These are phyloP conservation scores for Allacma fusca DNA, from an alignment of 2,888 invertebrate species.

Conservation along the genomic window DNA sequence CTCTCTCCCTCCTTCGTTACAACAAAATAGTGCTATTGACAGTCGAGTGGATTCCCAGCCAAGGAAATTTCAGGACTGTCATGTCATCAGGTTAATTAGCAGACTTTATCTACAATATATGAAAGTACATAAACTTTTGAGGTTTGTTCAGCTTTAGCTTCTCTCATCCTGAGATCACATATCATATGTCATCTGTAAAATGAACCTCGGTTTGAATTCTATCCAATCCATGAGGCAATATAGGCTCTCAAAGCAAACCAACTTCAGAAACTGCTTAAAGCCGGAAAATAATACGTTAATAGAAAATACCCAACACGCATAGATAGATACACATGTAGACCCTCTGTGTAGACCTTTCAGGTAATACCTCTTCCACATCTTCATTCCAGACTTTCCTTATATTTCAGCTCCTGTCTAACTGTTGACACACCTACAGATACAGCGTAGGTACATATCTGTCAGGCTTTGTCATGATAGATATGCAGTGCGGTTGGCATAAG, in stretches of 20 bases:
- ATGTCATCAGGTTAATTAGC: constrained; percentile 45
- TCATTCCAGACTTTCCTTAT: no score
- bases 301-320: not conserved
- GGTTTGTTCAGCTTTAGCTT: constrained; percentile 31
- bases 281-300: constrained; percentile 12
- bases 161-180: constrained; percentile 36
- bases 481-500: no score
- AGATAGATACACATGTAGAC: no score
- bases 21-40: constrained; percentile 41
- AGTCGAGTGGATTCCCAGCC: constrained; percentile 37
- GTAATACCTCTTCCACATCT: no score
- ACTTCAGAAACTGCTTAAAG: constrained; percentile 14
- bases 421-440: no score
- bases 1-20: constrained; percentile 25
- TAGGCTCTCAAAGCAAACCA: not conserved
- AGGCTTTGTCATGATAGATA: no score
- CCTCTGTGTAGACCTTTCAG: no score
- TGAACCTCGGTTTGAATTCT: constrained; percentile 33
- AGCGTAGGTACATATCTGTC: no score
- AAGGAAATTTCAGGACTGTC: constrained; percentile 39
- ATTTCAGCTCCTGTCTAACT: no score
- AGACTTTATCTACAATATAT: constrained; percentile 30
- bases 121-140: constrained; percentile 28
- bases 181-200: constrained; percentile 40
- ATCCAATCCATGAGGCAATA: constrained; percentile 8